Base-by-base conservation (phyloP, 2,113 vertebrate genomes). In the Narcine bancroftii region DNA sequence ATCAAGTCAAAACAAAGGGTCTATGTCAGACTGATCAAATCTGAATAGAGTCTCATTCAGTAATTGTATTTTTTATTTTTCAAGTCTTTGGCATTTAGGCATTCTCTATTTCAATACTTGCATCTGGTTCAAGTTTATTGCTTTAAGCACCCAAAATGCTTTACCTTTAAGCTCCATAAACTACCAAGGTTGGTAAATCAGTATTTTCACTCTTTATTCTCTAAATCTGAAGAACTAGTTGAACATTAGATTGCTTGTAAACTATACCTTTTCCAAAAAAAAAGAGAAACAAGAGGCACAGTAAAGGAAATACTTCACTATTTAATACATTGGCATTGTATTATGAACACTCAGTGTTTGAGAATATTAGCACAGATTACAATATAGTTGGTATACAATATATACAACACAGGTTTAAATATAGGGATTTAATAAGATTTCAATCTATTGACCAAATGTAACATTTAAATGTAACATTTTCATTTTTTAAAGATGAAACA, bases 301-400 rank as follows among this genome's bases (percentile, higher is more conserved):
- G 65, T 69, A 66, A 91, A 91, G 89, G 89, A 91, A 91, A 91
- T 91, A 91, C 89, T 91, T 42, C 89, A 91, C 89, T 91, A 91
- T 91, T 91, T 91, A 91, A 91, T 91, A 91, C 89, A 91, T 91
- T 91, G 89, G 89, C 89, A 69, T 87, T 87, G 60, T 91, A 91
- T 69, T 91, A 91, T 91, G 89, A 91, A 91, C 87, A 91, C 81
- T 87, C 89, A 91, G 89, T 69, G 89, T 91, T 91, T 91, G 89
- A 91, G 89, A 91, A 91, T 91, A 91, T 91, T 91, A 91, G 89
- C 89, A 91, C 89, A 91, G 89, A 91, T 91, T 91, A 91, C 89
- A 91, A 91, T 91, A 91, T 91, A 91, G 71, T 91, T 91, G 65
- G 89, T 60, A 91, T 91, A 91, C 89, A 91, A 24, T 91, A 91